phyloP scores from a whole-genome alignment of 2,888 invertebrate genomes.

The Drosophila percnosoma region DNA sequence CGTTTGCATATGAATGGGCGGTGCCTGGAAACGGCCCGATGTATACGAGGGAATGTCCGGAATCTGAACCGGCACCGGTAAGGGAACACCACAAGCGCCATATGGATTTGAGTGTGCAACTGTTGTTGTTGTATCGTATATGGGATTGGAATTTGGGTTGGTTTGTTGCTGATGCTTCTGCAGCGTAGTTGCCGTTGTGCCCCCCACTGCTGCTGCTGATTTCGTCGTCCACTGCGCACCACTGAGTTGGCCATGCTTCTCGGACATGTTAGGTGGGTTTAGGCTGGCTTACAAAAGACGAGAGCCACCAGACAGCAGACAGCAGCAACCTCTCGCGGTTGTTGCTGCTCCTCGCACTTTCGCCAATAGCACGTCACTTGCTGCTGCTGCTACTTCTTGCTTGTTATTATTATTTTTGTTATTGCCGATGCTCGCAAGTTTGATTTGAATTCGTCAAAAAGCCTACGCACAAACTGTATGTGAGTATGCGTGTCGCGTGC shows the following conservation, averaged over 20 bases:
- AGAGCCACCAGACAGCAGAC: constrained; percentile 19
- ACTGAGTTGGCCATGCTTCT: constrained; percentile 82
- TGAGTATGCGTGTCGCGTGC: constrained; percentile 48
- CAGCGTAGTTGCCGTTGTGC: constrained; percentile 49
- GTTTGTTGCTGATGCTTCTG: constrained; percentile 44
- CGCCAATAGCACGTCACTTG: constrained; percentile 26
- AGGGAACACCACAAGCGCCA: constrained; percentile 49
- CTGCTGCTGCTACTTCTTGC: constrained; percentile 25
- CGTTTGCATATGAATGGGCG: constrained; percentile 61
- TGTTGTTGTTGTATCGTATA: constrained; percentile 42
- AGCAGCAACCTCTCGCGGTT: constrained; percentile 36
- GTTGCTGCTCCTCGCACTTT: constrained; percentile 39
- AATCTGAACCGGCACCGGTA: constrained; percentile 39
- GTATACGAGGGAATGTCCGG: constrained; percentile 62
- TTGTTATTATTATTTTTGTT: constrained; percentile 38
- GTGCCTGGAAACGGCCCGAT: constrained; percentile 78
- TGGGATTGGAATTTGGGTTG: constrained; percentile 38
- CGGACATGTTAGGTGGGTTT: constrained; percentile 81
- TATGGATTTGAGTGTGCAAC: constrained; percentile 48
- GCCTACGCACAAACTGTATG: constrained; percentile 49
- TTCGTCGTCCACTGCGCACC: constrained; percentile 83
- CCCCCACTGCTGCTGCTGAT: constrained; percentile 60
- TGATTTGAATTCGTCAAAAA: constrained; percentile 23
- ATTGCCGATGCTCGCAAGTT: constrained; percentile 28
- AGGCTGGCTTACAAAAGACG: constrained; percentile 26